Evolutionary conservation across 92 coral and sea anemone species (phyloP).

Genomic region (Paramuricea clavata): DNA sequence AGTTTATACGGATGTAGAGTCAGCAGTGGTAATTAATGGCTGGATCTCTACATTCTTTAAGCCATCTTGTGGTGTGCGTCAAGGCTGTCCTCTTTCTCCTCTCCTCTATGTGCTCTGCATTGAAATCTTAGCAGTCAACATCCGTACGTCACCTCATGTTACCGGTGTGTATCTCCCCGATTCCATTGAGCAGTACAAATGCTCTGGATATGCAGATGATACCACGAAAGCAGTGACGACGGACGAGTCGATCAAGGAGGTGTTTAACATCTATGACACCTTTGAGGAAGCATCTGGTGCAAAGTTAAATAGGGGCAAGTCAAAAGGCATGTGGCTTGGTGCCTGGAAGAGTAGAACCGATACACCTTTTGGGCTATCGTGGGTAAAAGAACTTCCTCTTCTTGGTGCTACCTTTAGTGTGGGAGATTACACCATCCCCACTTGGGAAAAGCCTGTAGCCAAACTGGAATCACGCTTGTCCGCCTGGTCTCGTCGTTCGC

Average conservation of each 20-base stretch:
- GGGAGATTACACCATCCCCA: not conserved
- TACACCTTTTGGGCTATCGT: slow-evolving; percentile 37
- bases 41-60: not conserved
- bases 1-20: not conserved
- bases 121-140: slow-evolving; percentile 19
- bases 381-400: slow-evolving; percentile 25
- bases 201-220: slow-evolving; percentile 70
- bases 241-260: not conserved
- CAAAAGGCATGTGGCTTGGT: slow-evolving; percentile 59
- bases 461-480: slow-evolving; percentile 7
- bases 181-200: not conserved
- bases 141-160: not conserved
- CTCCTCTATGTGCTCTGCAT: slow-evolving; percentile 25
- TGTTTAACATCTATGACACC: not conserved
- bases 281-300: slow-evolving; percentile 65
- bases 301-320: slow-evolving; percentile 28
- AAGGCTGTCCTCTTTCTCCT: slow-evolving; percentile 18
- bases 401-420: slow-evolving; percentile 14
- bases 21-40: not conserved
- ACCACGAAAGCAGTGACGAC: slow-evolving; percentile 41
- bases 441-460: not conserved
- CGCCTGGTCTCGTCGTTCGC: slow-evolving; percentile 19
- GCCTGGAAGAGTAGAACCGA: slow-evolving; percentile 20
- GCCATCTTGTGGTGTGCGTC: not conserved
- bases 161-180: slow-evolving; percentile 6